A percentile compares a stretch with the other conserved stretches of the same genome.
These are phyloP conservation scores for Macrotrachela quadricornifera DNA, from an alignment of 1,140 invertebrate genomes.

Conservation along the genomic window DNA sequence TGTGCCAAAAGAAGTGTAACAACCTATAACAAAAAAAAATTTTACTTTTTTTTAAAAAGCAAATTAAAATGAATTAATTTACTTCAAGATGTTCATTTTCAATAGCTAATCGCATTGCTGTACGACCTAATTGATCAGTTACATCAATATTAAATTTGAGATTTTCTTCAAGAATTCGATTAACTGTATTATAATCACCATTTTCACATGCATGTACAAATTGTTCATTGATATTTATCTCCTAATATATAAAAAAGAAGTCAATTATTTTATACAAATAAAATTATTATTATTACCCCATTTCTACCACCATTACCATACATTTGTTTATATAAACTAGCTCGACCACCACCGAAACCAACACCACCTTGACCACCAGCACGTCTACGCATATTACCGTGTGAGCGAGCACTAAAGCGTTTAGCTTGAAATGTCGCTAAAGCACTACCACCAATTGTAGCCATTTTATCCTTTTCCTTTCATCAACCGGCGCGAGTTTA, in stretches of 20 bases:
- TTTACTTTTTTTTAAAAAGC: too few relatives aligned
- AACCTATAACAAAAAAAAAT: slow-evolving; percentile 11
- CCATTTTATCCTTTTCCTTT: too few relatives aligned
- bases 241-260: not conserved
- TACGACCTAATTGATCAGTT: slow-evolving; percentile 19
- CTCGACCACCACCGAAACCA: too few relatives aligned
- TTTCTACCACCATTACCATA: too few relatives aligned
- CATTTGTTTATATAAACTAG: too few relatives aligned
- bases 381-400: too few relatives aligned
- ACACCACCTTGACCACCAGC: too few relatives aligned
- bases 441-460: too few relatives aligned
- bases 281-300: too few relatives aligned
- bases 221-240: not conserved
- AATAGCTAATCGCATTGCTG: slow-evolving; percentile 18
- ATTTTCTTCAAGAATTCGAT: slow-evolving; percentile 16
- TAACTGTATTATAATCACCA: slow-evolving; percentile 11
- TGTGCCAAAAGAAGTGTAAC: slow-evolving; percentile 19
- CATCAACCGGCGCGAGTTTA: too few relatives aligned
- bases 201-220: not conserved
- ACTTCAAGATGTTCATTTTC: slow-evolving; percentile 24
- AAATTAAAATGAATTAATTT: slow-evolving; percentile 10
- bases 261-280: not conserved
- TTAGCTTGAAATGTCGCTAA: too few relatives aligned
- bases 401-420: too few relatives aligned
- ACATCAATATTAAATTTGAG: slow-evolving; percentile 17